Conservation (phyloP, 2,888 invertebrate species). For the Sipha maydis region DNA sequence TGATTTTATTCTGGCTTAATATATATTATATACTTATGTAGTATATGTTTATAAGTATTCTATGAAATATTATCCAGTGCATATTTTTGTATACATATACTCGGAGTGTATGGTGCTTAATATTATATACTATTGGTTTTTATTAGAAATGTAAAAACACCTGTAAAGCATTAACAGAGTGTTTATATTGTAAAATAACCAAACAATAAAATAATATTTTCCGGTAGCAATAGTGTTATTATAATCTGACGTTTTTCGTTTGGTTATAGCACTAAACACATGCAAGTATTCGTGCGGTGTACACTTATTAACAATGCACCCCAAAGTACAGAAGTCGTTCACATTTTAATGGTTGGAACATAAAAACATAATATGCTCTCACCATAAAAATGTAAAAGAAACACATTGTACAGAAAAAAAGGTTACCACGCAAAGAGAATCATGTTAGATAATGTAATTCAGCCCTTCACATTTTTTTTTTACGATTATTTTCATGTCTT, state of each 20-base stretch:
- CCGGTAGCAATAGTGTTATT: neutral
- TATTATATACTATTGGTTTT: neutral
- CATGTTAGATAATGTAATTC: neutral
- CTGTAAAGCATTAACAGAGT: neutral
- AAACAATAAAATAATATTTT: constrained; percentile 28
- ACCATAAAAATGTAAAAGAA: constrained; percentile 19
- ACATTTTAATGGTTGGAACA: neutral
- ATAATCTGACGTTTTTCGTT: constrained; percentile 2
- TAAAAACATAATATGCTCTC: neutral
- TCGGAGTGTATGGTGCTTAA: neutral
- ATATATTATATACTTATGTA: neutral
- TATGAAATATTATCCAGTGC: neutral
- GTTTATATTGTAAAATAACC: neutral
- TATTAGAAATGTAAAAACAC: neutral
- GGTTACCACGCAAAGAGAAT: neutral
- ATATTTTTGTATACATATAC: neutral
- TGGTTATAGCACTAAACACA: neutral
- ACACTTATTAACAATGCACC: constrained; percentile 10
- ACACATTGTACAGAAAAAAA: constrained; percentile 7
- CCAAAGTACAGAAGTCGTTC: constrained; percentile 20
- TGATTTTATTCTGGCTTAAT: neutral
- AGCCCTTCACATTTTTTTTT: constrained; percentile 19
- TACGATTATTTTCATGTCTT: neutral
- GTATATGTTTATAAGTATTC: neutral
- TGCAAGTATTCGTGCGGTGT: neutral